These are phyloP conservation scores for Chitala chitala DNA, from an alignment of 2,113 vertebrate species.

Conservation along the genomic window DNA sequence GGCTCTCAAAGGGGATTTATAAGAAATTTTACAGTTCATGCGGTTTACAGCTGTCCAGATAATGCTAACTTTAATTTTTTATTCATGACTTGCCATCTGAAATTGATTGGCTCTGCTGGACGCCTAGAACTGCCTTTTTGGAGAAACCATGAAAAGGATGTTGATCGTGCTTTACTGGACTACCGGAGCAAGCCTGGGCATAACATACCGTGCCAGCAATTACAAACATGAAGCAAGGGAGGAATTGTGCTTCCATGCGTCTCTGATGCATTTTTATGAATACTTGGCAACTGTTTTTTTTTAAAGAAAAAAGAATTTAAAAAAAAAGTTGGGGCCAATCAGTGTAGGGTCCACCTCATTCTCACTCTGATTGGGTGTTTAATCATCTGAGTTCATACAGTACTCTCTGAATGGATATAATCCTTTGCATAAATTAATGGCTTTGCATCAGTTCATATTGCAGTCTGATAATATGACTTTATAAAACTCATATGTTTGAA, in stretches of 20 bases:
- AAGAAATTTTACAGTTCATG: slow-evolving; percentile 2
- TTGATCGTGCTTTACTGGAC: neutral
- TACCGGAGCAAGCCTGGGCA: neutral
- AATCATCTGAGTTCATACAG: neutral
- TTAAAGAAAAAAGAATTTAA: neutral
- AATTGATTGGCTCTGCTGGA: neutral
- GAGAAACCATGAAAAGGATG: neutral
- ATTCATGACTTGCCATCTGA: neutral
- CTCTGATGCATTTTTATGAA: neutral
- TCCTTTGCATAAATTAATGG: no score
- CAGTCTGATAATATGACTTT: no score
- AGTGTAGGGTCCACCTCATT: neutral
- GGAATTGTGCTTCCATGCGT: neutral
- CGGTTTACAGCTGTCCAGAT: neutral
- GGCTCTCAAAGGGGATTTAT: neutral
- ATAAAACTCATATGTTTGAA: no score
- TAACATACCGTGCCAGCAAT: neutral
- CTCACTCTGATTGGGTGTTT: neutral
- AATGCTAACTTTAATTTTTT: slow-evolving; percentile 3
- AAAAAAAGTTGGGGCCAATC: no score
- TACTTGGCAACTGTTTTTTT: neutral
- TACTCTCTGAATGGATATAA: neutral
- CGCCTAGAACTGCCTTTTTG: neutral
- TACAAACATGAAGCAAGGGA: neutral
- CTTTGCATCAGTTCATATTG: no score